Evolutionary conservation across 1,140 invertebrate species (phyloP).

Genomic region (Drosophila burlai): DNA sequence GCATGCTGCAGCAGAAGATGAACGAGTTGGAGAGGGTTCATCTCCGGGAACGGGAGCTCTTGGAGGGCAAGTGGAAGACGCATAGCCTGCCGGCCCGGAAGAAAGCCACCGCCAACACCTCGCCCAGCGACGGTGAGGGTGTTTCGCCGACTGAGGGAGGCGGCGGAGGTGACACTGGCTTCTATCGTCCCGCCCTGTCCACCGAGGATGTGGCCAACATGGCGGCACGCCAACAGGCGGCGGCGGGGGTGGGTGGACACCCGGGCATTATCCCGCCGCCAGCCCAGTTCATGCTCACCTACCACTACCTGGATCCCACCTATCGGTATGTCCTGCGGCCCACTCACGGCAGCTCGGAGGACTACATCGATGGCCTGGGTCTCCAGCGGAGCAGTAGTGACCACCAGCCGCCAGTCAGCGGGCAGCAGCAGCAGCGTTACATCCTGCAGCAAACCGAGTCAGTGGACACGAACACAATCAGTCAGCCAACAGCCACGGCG

Average conservation of each 20-base stretch:
- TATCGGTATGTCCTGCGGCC: conserved; percentile 89
- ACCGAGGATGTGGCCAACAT: conserved; percentile 89
- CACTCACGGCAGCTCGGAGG: conserved; percentile 84
- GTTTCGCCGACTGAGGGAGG: conserved; percentile 83
- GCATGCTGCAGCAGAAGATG: conserved; percentile 93
- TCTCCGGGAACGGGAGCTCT: conserved; percentile 91
- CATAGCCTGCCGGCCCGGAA: conserved; percentile 93
- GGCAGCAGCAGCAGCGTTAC: conserved; percentile 43
- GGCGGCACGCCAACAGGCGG: conserved; percentile 53
- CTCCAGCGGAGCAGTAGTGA: conserved; percentile 88
- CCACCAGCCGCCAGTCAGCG: conserved; percentile 44
- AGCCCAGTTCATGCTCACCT: conserved; percentile 88
- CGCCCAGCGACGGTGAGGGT: conserved; percentile 86
- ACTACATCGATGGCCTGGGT: conserved; percentile 87
- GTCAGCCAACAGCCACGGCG: conserved; percentile 63
- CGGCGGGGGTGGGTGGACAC: conserved; percentile 4
- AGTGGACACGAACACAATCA: conserved; percentile 66
- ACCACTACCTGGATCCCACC: conserved; percentile 89
- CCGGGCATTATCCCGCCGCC: conserved; percentile 84
- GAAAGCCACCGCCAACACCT: conserved; percentile 87
- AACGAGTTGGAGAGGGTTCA: conserved; percentile 93
- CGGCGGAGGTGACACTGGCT: conserved; percentile 79
- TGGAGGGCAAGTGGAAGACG: conserved; percentile 95
- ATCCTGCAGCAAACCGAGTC: conserved; percentile 69
- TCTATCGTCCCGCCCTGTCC: conserved; percentile 89